Conservation (phyloP, 2,797 vertebrate species). For the Rhinella marina region DNA sequence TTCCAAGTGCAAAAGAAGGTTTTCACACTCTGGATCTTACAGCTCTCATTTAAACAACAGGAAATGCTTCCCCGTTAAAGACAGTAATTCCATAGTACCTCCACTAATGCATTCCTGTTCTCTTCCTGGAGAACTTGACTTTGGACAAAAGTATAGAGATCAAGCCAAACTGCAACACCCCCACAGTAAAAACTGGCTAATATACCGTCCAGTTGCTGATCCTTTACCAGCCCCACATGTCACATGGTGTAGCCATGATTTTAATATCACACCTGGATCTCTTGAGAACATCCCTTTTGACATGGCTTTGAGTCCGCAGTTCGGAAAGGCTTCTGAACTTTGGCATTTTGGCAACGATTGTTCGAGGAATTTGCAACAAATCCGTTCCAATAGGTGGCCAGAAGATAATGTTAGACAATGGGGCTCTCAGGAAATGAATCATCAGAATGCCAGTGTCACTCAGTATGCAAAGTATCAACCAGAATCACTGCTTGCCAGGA, state of each 20-base stretch:
- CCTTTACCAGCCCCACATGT: conserved; percentile 13
- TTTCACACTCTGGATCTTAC: conserved; percentile 84
- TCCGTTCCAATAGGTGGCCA: conserved; percentile 24
- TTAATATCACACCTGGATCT: conserved; percentile 7
- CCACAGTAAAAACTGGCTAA: conserved; percentile 19
- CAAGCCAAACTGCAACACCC: neutral
- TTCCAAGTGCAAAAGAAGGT: conserved; percentile 82
- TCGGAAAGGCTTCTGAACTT: neutral
- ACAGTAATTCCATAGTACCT: conserved; percentile 28
- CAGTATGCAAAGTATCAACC: conserved; percentile 7
- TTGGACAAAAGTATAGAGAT: conserved; percentile 7
- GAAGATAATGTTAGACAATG: conserved; percentile 20
- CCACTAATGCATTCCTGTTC: neutral
- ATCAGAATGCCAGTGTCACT: neutral
- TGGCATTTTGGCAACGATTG: conserved; percentile 30
- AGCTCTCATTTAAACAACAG: conserved; percentile 82
- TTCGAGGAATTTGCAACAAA: conserved; percentile 30
- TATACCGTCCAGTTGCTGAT: conserved; percentile 30
- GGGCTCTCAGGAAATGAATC: conserved; percentile 5
- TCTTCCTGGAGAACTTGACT: neutral
- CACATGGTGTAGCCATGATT: neutral
- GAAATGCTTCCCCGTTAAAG: conserved; percentile 73
- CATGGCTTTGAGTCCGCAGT: conserved; percentile 9
- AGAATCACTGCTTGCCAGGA: conserved; percentile 10
- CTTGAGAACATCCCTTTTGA: conserved; percentile 28